A percentile compares a stretch with the other conserved stretches of the same genome.
Evolutionary conservation across 2,113 vertebrate genomes (phyloP).

Genomic region (Phoxinus phoxinus): DNA sequence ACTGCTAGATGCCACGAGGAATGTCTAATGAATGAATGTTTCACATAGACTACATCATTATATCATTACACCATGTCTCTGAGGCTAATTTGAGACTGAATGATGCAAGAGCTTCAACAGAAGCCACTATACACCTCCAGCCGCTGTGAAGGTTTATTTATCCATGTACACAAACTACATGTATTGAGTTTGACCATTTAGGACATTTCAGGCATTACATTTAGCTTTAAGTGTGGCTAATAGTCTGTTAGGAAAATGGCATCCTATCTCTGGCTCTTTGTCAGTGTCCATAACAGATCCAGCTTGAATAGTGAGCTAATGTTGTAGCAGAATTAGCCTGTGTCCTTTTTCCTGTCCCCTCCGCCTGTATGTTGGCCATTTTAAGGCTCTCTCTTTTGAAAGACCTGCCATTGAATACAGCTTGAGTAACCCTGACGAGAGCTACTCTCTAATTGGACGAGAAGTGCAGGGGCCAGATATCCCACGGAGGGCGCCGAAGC

Average conservation of each 20-base stretch:
- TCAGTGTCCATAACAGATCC: slow-evolving; percentile 1
- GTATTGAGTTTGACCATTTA: not conserved
- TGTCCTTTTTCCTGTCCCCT: not conserved
- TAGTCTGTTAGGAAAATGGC: not conserved
- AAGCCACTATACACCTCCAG: not conserved
- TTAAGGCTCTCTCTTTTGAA: slow-evolving; percentile 37
- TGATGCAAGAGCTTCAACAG: not conserved
- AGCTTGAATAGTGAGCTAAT: not conserved
- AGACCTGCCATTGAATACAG: slow-evolving; percentile 29
- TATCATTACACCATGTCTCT: slow-evolving; percentile 1
- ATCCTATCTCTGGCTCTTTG: not conserved
- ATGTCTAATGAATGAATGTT: slow-evolving; percentile 5
- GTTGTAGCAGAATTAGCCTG: not conserved
- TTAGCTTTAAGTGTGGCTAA: not conserved
- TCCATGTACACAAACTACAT: not conserved
- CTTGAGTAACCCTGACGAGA: slow-evolving; percentile 57
- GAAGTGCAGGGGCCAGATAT: slow-evolving; percentile 34
- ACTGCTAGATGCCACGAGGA: not conserved
- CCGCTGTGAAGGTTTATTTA: not conserved
- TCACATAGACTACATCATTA: slow-evolving; percentile 24
- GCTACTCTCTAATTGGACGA: slow-evolving; percentile 48
- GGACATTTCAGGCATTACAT: not conserved
- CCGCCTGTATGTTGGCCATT: slow-evolving; percentile 41
- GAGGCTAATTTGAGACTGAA: slow-evolving; percentile 6
- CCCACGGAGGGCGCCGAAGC: slow-evolving; percentile 38